Base-by-base conservation (phyloP, 2,113 vertebrate genomes). In the Esox niger region DNA sequence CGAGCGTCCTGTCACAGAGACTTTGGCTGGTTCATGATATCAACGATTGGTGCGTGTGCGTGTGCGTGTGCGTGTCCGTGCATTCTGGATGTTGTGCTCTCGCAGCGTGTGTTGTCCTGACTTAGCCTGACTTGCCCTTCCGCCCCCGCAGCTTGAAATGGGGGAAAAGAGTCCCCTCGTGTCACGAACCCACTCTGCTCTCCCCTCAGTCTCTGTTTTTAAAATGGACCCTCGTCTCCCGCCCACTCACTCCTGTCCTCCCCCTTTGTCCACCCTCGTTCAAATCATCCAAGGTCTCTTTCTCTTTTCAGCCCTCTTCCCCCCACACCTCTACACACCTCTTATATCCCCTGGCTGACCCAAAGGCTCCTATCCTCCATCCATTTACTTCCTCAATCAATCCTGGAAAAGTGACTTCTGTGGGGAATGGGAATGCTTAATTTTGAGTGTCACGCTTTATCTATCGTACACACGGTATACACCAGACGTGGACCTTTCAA, bases 31-130 rank as follows among this genome's bases (percentile, higher is more conserved):
- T n/a, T n/a, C n/a, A n/a, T n/a, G n/a, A n/a, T n/a, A n/a, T n/a
- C n/a, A n/a, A n/a, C n/a, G n/a, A n/a, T n/a, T n/a, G n/a, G 49
- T 46, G 52, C 66, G 67, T 65, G 52, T 71, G 63, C 69, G 67
- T 74, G 66, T 73, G 62, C 64, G 49, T 73, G 66, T 72, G 71
- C 70, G 74, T 66, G 49, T 71, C 13, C 7, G 35, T 38, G 47
- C 9, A n/a, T 52, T 52, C n/a, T 21, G 47, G n/a, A 23, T 23
- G 47, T 52, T n/a, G 21, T 21, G 17, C 20, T 52, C 47, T 21
- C 47, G 7, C 2, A 0, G 47, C 58, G 59, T 73, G 63, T 47
- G 63, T 70, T 38, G 35, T 56, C 54, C 63, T 68, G 65, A 69
- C 38, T 76, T 65, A 65, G 35, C 35, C 35, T 38, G 35, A 38